phyloP scores from a whole-genome alignment of 2,113 vertebrate genomes.

The Elaphurus davidianus region DNA sequence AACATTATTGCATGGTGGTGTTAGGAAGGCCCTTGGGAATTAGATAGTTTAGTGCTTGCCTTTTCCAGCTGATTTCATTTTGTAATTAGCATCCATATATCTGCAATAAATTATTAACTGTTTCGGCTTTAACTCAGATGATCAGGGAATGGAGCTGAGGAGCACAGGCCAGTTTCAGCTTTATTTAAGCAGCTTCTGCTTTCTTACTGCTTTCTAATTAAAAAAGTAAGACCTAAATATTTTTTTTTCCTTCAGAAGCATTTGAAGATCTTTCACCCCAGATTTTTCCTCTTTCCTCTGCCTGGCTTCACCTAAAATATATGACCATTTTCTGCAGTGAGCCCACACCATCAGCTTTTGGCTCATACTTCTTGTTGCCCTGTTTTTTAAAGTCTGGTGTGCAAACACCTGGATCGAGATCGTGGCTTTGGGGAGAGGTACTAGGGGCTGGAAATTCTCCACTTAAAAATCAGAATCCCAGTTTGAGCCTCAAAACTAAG shows the following conservation, averaged over 20 bases:
- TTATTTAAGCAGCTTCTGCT: neutral
- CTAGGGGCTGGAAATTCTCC: neutral
- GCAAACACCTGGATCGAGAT: neutral
- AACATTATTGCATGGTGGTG: neutral
- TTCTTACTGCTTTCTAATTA: neutral
- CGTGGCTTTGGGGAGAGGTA: neutral
- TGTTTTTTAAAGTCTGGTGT: neutral
- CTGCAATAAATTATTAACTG: neutral
- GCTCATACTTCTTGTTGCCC: neutral
- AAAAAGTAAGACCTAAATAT: neutral
- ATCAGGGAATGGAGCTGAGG: neutral
- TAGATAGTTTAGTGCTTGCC: neutral
- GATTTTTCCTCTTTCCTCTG: neutral
- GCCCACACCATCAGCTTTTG: neutral
- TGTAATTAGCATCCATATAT: neutral
- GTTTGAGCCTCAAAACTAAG: neutral
- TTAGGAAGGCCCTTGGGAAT: neutral
- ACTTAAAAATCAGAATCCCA: neutral
- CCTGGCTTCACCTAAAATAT: neutral
- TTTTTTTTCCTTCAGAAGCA: neutral
- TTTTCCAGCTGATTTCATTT: slow-evolving; percentile 45
- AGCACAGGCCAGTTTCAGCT: neutral
- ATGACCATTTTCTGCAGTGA: neutral
- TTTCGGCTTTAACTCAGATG: neutral
- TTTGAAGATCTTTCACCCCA: neutral